These are phyloP conservation scores for Saiga tatarica DNA, from an alignment of 2,113 vertebrate species.

Conservation along the genomic window DNA sequence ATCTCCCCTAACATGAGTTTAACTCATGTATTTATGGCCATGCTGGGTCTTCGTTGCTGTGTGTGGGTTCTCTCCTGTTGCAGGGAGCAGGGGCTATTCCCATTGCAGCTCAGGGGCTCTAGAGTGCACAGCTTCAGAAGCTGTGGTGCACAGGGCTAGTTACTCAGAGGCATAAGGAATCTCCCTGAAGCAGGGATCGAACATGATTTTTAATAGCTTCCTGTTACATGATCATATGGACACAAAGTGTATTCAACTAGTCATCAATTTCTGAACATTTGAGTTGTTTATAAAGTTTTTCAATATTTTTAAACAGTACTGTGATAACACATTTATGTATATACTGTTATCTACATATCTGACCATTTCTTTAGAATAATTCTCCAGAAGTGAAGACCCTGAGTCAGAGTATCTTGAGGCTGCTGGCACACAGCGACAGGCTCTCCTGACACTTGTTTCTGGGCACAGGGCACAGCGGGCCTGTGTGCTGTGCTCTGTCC, in stretches of 20 bases:
- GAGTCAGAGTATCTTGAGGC: not conserved
- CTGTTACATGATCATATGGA: not conserved
- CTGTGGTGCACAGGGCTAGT: not conserved
- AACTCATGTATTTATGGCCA: not conserved
- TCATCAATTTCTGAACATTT: not conserved
- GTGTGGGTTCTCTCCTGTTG: not conserved
- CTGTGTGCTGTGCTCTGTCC: not conserved
- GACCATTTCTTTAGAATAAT: not conserved
- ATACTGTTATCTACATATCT: not conserved
- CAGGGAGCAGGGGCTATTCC: not conserved
- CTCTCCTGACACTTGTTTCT: not conserved
- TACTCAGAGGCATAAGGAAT: not conserved
- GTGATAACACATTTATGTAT: not conserved
- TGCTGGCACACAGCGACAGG: fast-evolving
- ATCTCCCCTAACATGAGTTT: not conserved
- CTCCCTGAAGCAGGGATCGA: not conserved
- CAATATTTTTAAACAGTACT: not conserved
- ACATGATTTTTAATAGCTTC: not conserved
- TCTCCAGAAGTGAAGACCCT: not conserved
- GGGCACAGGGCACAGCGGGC: not conserved
- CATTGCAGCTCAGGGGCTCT: not conserved
- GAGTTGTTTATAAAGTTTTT: not conserved
- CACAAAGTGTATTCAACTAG: not conserved
- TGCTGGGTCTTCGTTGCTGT: not conserved
- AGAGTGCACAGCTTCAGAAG: not conserved